Base-by-base conservation (phyloP, 2,888 invertebrate species). In the Phoronis australis region DNA sequence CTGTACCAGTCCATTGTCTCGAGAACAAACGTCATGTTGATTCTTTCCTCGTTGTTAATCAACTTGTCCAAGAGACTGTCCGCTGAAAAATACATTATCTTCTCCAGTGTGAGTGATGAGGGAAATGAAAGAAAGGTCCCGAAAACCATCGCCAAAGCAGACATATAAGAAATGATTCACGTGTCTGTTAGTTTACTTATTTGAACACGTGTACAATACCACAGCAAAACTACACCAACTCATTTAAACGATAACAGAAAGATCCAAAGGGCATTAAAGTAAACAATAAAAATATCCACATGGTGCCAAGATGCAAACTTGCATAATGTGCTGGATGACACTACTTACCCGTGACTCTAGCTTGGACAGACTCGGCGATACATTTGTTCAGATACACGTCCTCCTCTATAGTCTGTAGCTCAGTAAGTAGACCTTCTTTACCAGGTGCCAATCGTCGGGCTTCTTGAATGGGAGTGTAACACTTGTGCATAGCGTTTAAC, bases 1-100 rank as follows among this genome's bases (percentile, higher is more conserved):
- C 52, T 59, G 48, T 61, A 62, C 59, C 61, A 65, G 47, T 66
- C 66, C 4, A 62, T 56, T 2, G 62, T 55, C 24, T 64, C 64
- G 54, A 57, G 65, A 4, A 62, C 51, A 56, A 62, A 55, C 37
- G 63, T 61, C 12, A 64, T 59, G 43, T 62, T 62, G 15, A 66
- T 50, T n/a, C 51, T 27, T 45, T 64, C 66, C 37, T 60, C 57
- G 3, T 64, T 59, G 20, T 38, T 38, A 4, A 60, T 27, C 4
- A 56, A 45, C 9, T 48, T 50, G 12, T 54, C 40, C 21, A 61
- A 51, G 38, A 66, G 20, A 1, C 48, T 46, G 41, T 65, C 65
- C 27, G 58, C 65, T 65, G 22, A 4, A 45, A 40, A 24, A n/a
- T 45, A 12, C 38, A 27, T 22, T 12, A 26, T n/a, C n/a, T n/a